Conservation (phyloP, 2,797 vertebrate genomes). For the Loriculus beryllinus region DNA sequence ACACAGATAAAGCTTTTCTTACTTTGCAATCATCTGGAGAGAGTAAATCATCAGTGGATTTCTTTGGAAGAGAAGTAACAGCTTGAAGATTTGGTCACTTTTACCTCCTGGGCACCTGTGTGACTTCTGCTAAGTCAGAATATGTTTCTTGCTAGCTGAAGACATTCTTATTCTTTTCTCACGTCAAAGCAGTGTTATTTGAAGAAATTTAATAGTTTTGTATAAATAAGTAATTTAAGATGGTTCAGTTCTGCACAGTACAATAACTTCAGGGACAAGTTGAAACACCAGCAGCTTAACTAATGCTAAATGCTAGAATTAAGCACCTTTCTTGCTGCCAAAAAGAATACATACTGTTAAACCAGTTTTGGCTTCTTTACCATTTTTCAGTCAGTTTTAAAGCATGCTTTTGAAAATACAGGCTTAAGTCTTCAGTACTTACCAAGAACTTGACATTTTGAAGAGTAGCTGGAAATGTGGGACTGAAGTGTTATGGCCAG, state of each 20-base stretch:
- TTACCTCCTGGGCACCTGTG: background rate
- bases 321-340: background rate
- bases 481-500: background rate
- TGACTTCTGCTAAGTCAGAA: background rate
- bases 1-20: background rate
- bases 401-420: background rate
- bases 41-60: background rate
- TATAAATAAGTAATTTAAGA: background rate
- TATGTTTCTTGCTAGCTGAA: background rate
- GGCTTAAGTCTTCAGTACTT: background rate
- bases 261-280: background rate
- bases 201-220: background rate
- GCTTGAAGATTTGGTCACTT: background rate
- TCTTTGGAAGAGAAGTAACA: background rate
- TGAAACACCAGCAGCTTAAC: background rate
- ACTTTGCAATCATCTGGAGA: background rate
- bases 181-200: background rate
- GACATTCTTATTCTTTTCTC: background rate
- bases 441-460: background rate
- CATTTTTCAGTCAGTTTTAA: background rate
- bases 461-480: background rate
- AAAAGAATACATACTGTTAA: background rate
- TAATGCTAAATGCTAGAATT: background rate
- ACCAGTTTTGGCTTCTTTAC: background rate
- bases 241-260: background rate